phyloP scores from a whole-genome alignment of 2,797 vertebrate genomes.

The Acanthurus tractus region DNA sequence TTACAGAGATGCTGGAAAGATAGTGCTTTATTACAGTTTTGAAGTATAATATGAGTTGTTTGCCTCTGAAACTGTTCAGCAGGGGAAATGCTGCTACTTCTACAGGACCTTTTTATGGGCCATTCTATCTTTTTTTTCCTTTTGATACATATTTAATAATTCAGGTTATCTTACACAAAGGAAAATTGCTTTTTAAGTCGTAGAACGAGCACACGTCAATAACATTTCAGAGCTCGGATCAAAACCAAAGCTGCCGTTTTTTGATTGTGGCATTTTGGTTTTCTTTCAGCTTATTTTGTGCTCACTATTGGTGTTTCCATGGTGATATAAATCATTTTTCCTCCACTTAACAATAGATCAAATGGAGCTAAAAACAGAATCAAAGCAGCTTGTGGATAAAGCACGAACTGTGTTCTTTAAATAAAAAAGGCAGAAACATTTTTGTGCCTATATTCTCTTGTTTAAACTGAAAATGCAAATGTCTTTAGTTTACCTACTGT shows the following conservation, averaged over 20 bases:
- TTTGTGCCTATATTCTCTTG: not conserved
- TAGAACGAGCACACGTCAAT: constrained; percentile 42
- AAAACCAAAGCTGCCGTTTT: constrained; percentile 41
- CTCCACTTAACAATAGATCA: constrained; percentile 65
- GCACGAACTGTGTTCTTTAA: constrained; percentile 28
- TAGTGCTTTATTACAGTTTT: constrained; percentile 81
- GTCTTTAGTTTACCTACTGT: not conserved
- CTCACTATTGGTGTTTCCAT: constrained; percentile 69
- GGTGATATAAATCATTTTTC: constrained; percentile 72
- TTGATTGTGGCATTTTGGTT: constrained; percentile 43
- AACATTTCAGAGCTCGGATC: constrained; percentile 51
- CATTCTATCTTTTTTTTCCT: constrained; percentile 46
- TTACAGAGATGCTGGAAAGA: constrained; percentile 79
- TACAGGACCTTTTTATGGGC: constrained; percentile 68
- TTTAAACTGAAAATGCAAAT: constrained; percentile 9
- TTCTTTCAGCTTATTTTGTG: constrained; percentile 44
- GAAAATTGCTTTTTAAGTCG: constrained; percentile 52
- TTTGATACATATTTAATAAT: constrained; percentile 77
- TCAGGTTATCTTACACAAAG: constrained; percentile 48
- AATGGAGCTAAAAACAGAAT: constrained; percentile 65
- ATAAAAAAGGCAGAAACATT: constrained; percentile 6
- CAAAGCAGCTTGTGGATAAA: constrained; percentile 42
- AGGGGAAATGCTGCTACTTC: constrained; percentile 66
- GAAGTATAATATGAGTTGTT: constrained; percentile 80
- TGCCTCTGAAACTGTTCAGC: constrained; percentile 68